Base-by-base conservation (phyloP, 2,113 vertebrate species). In the Saccopteryx leptura region DNA sequence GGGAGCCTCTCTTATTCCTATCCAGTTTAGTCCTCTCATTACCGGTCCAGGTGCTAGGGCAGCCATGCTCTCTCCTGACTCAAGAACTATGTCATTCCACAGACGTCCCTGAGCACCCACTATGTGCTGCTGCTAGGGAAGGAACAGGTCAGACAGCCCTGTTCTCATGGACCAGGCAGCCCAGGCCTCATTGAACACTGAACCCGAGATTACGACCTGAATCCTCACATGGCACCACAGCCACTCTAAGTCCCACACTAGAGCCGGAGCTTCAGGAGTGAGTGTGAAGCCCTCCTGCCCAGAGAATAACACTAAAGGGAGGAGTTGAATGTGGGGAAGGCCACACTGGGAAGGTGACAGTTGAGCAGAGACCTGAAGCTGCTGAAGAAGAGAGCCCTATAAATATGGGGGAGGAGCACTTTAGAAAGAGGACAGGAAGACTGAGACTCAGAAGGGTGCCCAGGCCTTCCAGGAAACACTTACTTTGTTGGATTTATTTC, bases 381-480 rank as follows among this genome's bases (percentile, higher is more conserved):
- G 21, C 26, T 21, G 4, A 78, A 31, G 63, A 52, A 39, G 31
- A 28, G 78, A 18, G 10, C 14, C 39, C 82, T 31, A 3, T 0
- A 21, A 31, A 2, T n/a, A 19, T 13, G 1, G 8, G 4, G 33
- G 39, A 31, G 13, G 48, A 11, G 52, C 2, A 1, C n/a, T 80
- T 63, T 7, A 31, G 54, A 17, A 71, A 56, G 39, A 4, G 0
- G 17, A 7, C n/a, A 26, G 81, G 54, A 33, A 4, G 46, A 10
- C 17, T 0, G 0, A 5, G 28, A 56, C 7, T 33, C 2, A 0
- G 18, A 65, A 23, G 33, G 4, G 24, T 79, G 52, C 28, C 24
- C 2, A 14, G 61, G 46, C 13, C 14, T 60, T 69, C 85, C 31
- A 48, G 82, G 56, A 91, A 48, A 71, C 7, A 23, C 33, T 63